Conservation (phyloP, 1,140 invertebrate species). For the Ceratina calcarata region DNA sequence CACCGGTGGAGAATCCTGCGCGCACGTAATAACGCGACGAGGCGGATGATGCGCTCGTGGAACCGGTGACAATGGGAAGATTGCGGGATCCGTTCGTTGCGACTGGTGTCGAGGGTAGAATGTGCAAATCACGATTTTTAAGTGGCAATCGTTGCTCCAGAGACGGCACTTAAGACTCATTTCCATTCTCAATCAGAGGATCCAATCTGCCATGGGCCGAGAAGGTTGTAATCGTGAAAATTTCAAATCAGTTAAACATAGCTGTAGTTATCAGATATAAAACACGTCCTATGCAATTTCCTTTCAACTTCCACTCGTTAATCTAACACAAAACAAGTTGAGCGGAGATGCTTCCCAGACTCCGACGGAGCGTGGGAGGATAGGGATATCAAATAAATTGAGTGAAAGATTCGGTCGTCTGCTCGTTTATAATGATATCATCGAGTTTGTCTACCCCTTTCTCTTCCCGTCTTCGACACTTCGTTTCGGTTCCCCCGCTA, state of each 20-base stretch:
- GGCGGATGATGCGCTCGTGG: constrained; percentile 4
- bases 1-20: constrained; percentile 11
- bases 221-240: constrained; percentile 32
- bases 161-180: constrained; percentile 44
- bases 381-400: constrained; percentile 70
- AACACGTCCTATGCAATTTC: no score
- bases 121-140: constrained; percentile 69
- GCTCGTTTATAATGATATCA: constrained; percentile 72
- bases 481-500: background rate
- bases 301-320: background rate
- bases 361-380: constrained; percentile 30
- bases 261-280: no score
- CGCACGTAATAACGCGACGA: constrained; percentile 5
- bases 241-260: constrained; percentile 11
- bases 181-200: constrained; percentile 4
- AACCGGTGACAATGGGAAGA: constrained; percentile 46
- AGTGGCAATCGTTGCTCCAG: constrained; percentile 53
- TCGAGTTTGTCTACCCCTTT: constrained; percentile 52
- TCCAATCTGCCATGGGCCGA: background rate
- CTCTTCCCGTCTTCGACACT: no score
- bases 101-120: constrained; percentile 45
- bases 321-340: no score
- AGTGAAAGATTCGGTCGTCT: constrained; percentile 67
- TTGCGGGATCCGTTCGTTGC: constrained; percentile 1
- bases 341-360: constrained; percentile 9